phyloP scores from a whole-genome alignment of 2,113 vertebrate genomes.

The Pelecanus crispus region DNA sequence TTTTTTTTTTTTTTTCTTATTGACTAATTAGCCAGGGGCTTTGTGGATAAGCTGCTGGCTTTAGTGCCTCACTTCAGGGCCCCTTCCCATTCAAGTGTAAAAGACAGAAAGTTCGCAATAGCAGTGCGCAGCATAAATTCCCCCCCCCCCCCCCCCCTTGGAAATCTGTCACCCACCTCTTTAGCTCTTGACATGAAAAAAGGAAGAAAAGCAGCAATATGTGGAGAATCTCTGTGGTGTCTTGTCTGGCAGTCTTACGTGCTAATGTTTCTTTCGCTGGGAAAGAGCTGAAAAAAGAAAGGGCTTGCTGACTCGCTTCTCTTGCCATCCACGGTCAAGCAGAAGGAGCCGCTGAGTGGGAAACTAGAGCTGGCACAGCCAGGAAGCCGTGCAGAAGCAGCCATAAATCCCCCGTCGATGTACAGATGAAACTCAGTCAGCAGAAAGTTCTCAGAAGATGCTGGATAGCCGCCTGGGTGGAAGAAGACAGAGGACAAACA shows the following conservation, averaged over 20 bases:
- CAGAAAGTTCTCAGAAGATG: background rate
- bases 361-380: background rate
- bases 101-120: background rate
- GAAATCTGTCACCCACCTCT: background rate
- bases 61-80: background rate
- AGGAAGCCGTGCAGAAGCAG: background rate
- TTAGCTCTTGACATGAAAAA: slow-evolving; percentile 7
- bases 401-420: background rate
- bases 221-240: background rate
- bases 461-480: background rate
- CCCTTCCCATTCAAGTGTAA: background rate
- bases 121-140: background rate
- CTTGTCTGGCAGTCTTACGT: background rate
- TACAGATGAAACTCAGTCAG: background rate
- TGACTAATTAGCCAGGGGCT: slow-evolving; percentile 17
- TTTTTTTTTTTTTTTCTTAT: background rate
- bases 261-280: background rate
- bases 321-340: background rate
- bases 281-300: background rate
- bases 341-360: background rate
- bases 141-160: fast-evolving
- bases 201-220: background rate
- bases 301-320: background rate
- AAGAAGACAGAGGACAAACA: background rate
- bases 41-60: slow-evolving; percentile 7